A percentile compares a stretch with the other conserved stretches of the same genome.
Conservation (phyloP, 2,113 vertebrate species). For the Talpa occidentalis region DNA sequence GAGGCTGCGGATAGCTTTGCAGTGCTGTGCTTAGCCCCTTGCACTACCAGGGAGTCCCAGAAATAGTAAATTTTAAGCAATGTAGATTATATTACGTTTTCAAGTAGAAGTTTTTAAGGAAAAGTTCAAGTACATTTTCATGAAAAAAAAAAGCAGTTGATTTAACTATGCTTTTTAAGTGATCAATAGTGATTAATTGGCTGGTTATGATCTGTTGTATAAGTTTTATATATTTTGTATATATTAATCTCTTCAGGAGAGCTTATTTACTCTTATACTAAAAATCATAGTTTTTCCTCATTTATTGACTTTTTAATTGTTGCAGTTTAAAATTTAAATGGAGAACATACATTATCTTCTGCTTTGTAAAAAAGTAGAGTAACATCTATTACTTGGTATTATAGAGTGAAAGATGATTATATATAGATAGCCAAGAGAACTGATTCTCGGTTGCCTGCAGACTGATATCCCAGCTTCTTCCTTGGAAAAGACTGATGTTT, state of each 20-base stretch:
- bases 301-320: not conserved
- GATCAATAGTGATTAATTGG: not conserved
- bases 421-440: not conserved
- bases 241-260: not conserved
- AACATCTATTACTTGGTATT: not conserved
- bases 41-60: too few relatives aligned
- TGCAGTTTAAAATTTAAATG: not conserved
- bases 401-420: not conserved
- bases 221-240: not conserved
- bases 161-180: not conserved
- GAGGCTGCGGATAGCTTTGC: too few relatives aligned
- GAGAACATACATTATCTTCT: not conserved
- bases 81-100: not conserved
- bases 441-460: not conserved
- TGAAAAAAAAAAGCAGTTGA: not conserved
- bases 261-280: not conserved
- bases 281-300: not conserved
- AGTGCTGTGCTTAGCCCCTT: too few relatives aligned
- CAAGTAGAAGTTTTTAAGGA: not conserved
- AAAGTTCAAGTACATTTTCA: not conserved
- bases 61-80: not conserved
- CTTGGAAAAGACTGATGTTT: not conserved
- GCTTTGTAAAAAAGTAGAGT: not conserved
- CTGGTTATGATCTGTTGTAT: not conserved
- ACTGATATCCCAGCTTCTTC: not conserved